These are phyloP conservation scores for Macaria notata DNA, from an alignment of 2,888 invertebrate genomes.

Conservation along the genomic window DNA sequence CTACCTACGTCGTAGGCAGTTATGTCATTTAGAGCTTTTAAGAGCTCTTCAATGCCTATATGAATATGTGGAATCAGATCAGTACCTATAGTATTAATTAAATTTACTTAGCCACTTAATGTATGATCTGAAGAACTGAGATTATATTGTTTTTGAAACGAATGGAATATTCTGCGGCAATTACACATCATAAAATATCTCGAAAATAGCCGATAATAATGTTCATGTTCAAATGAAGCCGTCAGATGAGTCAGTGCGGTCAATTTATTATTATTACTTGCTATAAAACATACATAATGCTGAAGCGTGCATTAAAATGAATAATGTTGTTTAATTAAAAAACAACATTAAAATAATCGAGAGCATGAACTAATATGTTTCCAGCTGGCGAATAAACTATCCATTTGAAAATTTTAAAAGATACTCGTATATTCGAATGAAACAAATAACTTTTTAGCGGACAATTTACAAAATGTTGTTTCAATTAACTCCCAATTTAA, in stretches of 20 bases:
- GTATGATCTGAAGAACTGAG: not conserved
- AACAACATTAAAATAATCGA: constrained; percentile 17
- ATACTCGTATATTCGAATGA: not conserved
- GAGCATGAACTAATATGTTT: constrained; percentile 7
- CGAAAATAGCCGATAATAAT: constrained; percentile 9
- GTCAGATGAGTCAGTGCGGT: constrained; percentile 15
- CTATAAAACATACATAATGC: constrained; percentile 10
- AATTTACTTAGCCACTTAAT: no score
- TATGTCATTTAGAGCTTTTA: no score
- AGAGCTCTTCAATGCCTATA: no score
- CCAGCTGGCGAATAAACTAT: constrained; percentile 3
- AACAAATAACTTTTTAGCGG: not conserved
- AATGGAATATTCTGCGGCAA: constrained; percentile 8
- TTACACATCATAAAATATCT: constrained; percentile 7
- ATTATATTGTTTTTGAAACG: not conserved
- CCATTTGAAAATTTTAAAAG: not conserved
- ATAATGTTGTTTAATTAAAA: constrained; percentile 21
- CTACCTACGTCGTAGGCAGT: no score
- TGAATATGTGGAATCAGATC: no score
- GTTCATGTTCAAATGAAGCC: constrained; percentile 18
- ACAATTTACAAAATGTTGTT: no score
- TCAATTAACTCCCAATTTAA: not conserved
- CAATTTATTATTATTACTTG: constrained; percentile 23
- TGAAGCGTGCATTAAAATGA: constrained; percentile 18
- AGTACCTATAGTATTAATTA: no score